These are phyloP conservation scores for Nyctibius bracteatus DNA, from an alignment of 2,113 vertebrate genomes.

Conservation along the genomic window DNA sequence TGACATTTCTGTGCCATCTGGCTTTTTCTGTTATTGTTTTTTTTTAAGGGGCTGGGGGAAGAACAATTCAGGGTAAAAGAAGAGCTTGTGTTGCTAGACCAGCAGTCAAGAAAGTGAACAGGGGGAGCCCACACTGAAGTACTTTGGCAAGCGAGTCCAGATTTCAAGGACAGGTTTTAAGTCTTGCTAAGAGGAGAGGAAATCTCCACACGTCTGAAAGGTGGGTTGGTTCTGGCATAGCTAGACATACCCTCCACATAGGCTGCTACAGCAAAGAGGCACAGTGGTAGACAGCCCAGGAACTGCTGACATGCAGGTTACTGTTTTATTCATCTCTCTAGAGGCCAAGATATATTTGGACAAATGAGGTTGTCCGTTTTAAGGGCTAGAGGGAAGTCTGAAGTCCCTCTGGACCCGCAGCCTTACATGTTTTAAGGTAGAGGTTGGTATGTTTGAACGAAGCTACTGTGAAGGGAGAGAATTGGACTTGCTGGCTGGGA, in stretches of 20 bases:
- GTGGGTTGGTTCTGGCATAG: not conserved
- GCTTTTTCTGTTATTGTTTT: not conserved
- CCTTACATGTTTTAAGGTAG: not conserved
- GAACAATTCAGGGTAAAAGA: not conserved
- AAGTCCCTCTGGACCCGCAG: not conserved
- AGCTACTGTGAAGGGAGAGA: not conserved
- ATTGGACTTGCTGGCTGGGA: not conserved
- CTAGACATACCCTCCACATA: not conserved
- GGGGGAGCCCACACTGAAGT: not conserved
- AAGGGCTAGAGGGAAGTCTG: not conserved
- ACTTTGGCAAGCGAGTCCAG: not conserved
- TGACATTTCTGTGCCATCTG: conserved; percentile 33
- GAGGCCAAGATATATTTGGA: not conserved
- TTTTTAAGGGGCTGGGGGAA: not conserved
- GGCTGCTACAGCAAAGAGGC: not conserved
- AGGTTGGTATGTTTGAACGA: not conserved
- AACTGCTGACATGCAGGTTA: not conserved
- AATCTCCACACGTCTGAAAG: not conserved
- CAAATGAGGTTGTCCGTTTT: not conserved
- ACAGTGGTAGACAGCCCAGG: not conserved
- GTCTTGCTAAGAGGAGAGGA: not conserved
- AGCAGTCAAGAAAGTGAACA: not conserved
- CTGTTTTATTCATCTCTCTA: not conserved
- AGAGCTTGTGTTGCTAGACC: not conserved
- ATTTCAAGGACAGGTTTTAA: not conserved